Base-by-base conservation (phyloP, 2,113 vertebrate genomes). In the Jacana jacana region DNA sequence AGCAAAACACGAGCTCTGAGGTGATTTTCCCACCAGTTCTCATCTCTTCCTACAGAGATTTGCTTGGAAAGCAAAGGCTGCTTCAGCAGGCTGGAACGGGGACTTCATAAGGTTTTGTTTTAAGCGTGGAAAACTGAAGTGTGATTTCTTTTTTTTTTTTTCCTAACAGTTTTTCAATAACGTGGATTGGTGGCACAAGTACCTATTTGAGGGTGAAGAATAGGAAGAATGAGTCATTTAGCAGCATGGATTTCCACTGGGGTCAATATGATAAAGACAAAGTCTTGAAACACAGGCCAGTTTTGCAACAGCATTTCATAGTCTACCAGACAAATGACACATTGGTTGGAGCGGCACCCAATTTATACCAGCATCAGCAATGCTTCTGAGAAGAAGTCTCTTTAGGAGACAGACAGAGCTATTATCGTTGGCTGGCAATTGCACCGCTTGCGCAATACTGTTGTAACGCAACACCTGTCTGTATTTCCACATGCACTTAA, bases 21-120 rank as follows among this genome's bases (percentile, higher is more conserved):
- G 80, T 88, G 95, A 92, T 93, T 94, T 95, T 86, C 79, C 81
- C 85, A 66, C 76, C 51, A 60, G 30, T 72, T 93, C 81, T 90
- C 76, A 78, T 91, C 68, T 94, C 76, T 90, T 91, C 71, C 88
- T 88, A 90, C 91, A 86, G 85, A 77, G 64, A 77, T 90, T 71
- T 91, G 42, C 79, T 81, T 55, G 55, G 73, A 69, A 93, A 91
- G 91, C 60, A 91, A 91, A 78, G 72, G 42, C 60, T 78, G 35
- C 72, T 92, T 87, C 58, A 82, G 49, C n/a, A 92, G 44, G n/a
- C 66, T 87, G 44, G 57, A 92, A 84, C 3, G 0, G 23, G 42
- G 33, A 89, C 80, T 72, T 64, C 44, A 48, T 16, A 55, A 55
- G 37, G 52, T 37, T 94, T 94, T 85, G 48, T 85, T 69, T 85